phyloP scores from a whole-genome alignment of 2,888 invertebrate species.

The Aphodius sticticus region DNA sequence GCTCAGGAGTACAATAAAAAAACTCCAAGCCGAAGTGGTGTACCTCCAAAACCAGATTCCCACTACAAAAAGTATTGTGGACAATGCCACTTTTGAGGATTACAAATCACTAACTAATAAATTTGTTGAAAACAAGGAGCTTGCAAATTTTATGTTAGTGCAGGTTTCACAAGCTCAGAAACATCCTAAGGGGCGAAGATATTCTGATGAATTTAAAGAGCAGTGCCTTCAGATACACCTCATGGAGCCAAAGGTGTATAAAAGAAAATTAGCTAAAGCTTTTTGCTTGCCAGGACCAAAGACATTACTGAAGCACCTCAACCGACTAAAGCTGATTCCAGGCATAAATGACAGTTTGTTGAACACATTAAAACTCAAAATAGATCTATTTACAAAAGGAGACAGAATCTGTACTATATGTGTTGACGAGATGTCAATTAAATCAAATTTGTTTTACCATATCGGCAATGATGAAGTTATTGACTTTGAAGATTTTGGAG shows the following conservation, averaged over 20 bases:
- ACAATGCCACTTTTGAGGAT: too few relatives aligned
- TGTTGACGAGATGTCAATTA: too few relatives aligned
- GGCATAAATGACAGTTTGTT: neutral
- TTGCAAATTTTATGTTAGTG: slow-evolving; percentile 18
- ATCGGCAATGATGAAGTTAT: too few relatives aligned
- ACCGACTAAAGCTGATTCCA: neutral
- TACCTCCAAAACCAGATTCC: too few relatives aligned
- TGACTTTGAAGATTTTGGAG: too few relatives aligned
- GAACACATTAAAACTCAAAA: neutral
- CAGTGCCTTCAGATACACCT: neutral
- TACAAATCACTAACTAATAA: slow-evolving; percentile 16
- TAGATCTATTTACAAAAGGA: too few relatives aligned
- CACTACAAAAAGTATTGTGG: too few relatives aligned
- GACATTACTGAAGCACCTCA: neutral
- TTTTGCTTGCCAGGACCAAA: slow-evolving; percentile 18
- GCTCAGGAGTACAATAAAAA: too few relatives aligned
- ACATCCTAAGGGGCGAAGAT: slow-evolving; percentile 20
- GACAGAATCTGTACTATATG: neutral
- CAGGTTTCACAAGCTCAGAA: slow-evolving; percentile 19
- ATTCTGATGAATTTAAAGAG: slow-evolving; percentile 22
- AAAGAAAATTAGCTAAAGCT: slow-evolving; percentile 8
- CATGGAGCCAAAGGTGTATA: slow-evolving; percentile 19
- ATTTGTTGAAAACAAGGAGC: slow-evolving; percentile 6
- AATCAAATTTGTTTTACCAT: too few relatives aligned
- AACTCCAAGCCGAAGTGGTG: too few relatives aligned